Evolutionary conservation across 1,140 invertebrate species (phyloP), one percentile per base, ranked within the genome.

Genomic region (Nasonia longicornis): DNA sequence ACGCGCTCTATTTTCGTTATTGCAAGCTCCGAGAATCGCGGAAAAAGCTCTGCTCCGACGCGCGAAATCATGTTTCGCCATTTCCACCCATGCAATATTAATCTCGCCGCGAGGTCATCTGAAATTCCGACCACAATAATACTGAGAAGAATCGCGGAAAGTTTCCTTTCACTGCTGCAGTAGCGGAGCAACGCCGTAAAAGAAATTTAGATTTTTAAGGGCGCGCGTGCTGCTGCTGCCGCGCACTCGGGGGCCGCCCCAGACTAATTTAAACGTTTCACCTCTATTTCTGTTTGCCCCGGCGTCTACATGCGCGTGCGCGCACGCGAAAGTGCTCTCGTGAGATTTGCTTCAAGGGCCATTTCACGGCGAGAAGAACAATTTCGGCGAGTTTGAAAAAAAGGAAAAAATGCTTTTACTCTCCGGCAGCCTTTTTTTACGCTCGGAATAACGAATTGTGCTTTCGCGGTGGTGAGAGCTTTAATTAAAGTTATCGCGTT

Each of bases 201-300:
- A 74, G 48, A 80, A 52, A 75, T 80, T 77, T 80, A 31, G 38
- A 38, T 31, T 80, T 80, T 73, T 45, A 69, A 20, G 22, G 63
- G 29, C 58, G 63, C 63, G 14, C 31, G 26, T 11, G 69, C 69
- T 26, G 63, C 64, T 4, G 2, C 26, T 26, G 26, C 26, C 26
- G 26, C 26, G 26, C 16, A n/a, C 67, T 80, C 38, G 52, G 22
- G 58, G 10, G 69, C 69, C 66, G 64, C 63, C 64, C 64, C 35
- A 7, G 69, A 77, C 80, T 81, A 81, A 81, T 81, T 81, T 81
- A 77, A 81, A 77, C 75, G 74, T 66, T 81, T 81, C 45, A 42
- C 67, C 69, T 77, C 35, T 42, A 70, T 71, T 69, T 80, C 58
- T 75, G 63, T 75, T 80, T 75, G 70, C 77, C 22, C 26, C 26